A percentile compares a stretch with the other conserved stretches of the same genome.
Conservation (phyloP, 2,888 invertebrate genomes). For the Liposcelis brunnea region DNA sequence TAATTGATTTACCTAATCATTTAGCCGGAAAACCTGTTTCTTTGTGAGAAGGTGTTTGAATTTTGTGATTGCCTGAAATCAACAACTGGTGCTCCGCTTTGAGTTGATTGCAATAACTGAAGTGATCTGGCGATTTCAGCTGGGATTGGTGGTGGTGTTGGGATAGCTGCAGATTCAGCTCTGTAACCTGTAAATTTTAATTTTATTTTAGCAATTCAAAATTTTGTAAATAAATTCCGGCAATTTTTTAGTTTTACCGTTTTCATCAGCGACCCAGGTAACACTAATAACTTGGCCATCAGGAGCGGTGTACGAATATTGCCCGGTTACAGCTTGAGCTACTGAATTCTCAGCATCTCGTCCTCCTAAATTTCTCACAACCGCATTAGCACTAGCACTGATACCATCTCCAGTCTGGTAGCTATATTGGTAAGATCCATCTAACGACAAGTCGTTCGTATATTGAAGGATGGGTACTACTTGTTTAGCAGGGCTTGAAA, state of each 20-base stretch:
- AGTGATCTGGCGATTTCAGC: constrained; percentile 18
- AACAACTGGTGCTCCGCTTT: neutral
- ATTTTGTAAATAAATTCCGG: too few species aligned
- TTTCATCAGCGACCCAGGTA: constrained; percentile 53
- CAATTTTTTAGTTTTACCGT: constrained; percentile 30
- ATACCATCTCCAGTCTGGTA: constrained; percentile 63
- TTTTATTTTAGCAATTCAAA: too few species aligned
- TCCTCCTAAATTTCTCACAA: constrained; percentile 45
- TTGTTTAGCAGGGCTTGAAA: neutral
- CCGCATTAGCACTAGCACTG: constrained; percentile 49
- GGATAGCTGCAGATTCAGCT: constrained; percentile 31
- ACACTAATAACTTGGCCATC: constrained; percentile 44
- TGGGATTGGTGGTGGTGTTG: constrained; percentile 27
- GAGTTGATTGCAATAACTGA: constrained; percentile 13
- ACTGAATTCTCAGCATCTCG: constrained; percentile 27
- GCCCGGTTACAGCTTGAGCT: constrained; percentile 49
- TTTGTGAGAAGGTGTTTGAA: too few species aligned
- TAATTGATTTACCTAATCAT: too few species aligned
- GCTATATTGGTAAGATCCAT: constrained; percentile 35
- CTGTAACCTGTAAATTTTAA: constrained; percentile 24
- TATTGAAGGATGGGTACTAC: constrained; percentile 3
- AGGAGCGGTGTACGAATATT: constrained; percentile 52
- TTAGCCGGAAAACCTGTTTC: too few species aligned
- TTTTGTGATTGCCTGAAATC: too few species aligned
- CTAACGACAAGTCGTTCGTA: constrained; percentile 15